phyloP scores from a whole-genome alignment of 2,888 invertebrate species.

The Agrilus biguttatus region DNA sequence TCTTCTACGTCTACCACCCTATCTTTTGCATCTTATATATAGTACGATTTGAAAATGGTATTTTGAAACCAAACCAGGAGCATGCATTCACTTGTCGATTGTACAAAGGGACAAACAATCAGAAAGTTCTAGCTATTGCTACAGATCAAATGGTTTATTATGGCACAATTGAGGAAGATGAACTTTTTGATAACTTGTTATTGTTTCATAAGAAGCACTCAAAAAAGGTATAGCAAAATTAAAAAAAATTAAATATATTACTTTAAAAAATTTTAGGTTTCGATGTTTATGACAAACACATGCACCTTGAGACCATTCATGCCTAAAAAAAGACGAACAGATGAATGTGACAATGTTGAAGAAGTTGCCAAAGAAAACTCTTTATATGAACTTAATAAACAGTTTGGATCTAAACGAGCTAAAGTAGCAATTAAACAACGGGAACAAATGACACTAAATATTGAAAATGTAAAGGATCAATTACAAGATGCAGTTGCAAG shows the following conservation, averaged over 20 bases:
- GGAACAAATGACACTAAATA: constrained; percentile 42
- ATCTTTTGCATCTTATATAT: constrained; percentile 4
- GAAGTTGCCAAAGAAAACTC: constrained; percentile 12
- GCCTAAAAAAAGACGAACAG: constrained; percentile 11
- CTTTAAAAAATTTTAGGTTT: constrained; percentile 3
- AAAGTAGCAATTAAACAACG: constrained; percentile 44
- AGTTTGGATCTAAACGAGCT: constrained; percentile 49
- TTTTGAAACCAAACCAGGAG: constrained; percentile 13
- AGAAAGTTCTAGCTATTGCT: constrained; percentile 14
- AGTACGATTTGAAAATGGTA: constrained; percentile 22
- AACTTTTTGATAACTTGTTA: constrained; percentile 19
- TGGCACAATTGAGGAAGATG: constrained; percentile 13
- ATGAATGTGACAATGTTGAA: neutral
- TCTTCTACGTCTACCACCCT: too few relatives aligned
- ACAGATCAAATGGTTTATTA: constrained; percentile 18
- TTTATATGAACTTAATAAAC: constrained; percentile 36
- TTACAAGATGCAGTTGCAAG: constrained; percentile 39
- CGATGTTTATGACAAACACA: constrained; percentile 13
- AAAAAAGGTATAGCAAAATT: constrained; percentile 15
- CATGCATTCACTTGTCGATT: constrained; percentile 14
- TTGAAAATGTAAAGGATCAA: constrained; percentile 41
- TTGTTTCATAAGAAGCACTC: constrained; percentile 18
- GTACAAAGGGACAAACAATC: constrained; percentile 12
- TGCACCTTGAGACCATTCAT: constrained; percentile 13
- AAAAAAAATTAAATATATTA: neutral